Evolutionary conservation across 2,888 invertebrate species (phyloP).

Genomic region (Exocentrus adspersus): DNA sequence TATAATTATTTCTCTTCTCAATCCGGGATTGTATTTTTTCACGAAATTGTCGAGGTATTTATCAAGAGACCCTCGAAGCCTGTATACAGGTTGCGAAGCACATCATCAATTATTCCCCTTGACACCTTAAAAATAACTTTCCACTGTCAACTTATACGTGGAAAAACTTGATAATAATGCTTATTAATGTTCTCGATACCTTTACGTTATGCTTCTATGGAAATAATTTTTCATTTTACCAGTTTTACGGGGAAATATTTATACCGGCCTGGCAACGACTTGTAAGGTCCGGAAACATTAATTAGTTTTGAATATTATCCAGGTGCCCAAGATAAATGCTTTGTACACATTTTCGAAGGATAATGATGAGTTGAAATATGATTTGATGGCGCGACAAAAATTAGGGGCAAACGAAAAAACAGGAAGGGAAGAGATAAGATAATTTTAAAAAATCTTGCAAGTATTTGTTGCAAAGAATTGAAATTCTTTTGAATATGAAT

Average conservation of each 20-base stretch:
- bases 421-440: too few species aligned
- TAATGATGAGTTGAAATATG: neutral
- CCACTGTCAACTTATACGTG: conserved; percentile 32
- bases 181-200: conserved; percentile 35
- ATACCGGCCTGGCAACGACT: neutral
- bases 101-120: conserved; percentile 30
- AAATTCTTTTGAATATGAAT: too few species aligned
- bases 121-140: conserved; percentile 35
- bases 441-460: too few species aligned
- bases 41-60: conserved; percentile 26
- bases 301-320: neutral
- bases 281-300: neutral
- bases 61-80: conserved; percentile 19
- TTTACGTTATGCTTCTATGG: conserved; percentile 14
- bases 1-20: conserved; percentile 4
- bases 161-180: conserved; percentile 33
- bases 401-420: too few species aligned
- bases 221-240: conserved; percentile 25
- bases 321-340: neutral
- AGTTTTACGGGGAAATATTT: conserved; percentile 3
- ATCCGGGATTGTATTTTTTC: conserved; percentile 14
- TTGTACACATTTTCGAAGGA: too few species aligned
- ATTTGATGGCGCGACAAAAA: too few species aligned
- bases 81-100: conserved; percentile 21
- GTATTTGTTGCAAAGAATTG: too few species aligned